phyloP scores from a whole-genome alignment of 2,113 vertebrate genomes.

The Mormyrus lacerda region DNA sequence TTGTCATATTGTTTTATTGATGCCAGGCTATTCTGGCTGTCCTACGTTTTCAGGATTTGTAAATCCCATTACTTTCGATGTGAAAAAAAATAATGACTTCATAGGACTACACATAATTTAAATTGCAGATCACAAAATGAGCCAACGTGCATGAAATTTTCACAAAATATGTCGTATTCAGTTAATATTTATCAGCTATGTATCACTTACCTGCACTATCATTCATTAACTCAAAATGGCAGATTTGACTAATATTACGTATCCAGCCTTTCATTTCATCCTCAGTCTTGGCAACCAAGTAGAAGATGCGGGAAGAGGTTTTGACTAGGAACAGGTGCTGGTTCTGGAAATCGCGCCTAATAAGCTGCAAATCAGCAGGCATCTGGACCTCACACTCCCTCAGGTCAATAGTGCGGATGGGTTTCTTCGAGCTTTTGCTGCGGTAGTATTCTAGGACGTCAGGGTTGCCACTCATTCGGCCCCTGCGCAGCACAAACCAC shows the following conservation, averaged over 20 bases:
- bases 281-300: constrained; percentile 91
- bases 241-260: constrained; percentile 83
- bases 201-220: constrained; percentile 64
- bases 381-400: constrained; percentile 84
- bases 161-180: background rate
- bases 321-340: constrained; percentile 88
- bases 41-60: too few species aligned
- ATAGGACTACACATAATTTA: background rate
- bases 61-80: too few species aligned
- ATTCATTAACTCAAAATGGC: constrained; percentile 74
- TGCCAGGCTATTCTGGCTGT: too few species aligned
- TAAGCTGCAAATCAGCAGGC: constrained; percentile 66
- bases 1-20: too few species aligned
- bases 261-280: constrained; percentile 96
- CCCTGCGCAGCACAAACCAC: constrained; percentile 91
- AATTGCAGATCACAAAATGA: background rate
- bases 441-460: constrained; percentile 95
- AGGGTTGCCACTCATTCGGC: constrained; percentile 87
- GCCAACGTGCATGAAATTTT: background rate
- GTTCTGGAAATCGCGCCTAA: constrained; percentile 81
- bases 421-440: constrained; percentile 80
- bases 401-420: constrained; percentile 87
- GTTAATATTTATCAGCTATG: background rate
- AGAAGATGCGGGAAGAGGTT: constrained; percentile 82
- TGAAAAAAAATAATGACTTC: too few species aligned